Evolutionary conservation across 2,888 invertebrate genomes (phyloP), one percentile per base, ranked within the genome.

Genomic region (Pecten maximus): DNA sequence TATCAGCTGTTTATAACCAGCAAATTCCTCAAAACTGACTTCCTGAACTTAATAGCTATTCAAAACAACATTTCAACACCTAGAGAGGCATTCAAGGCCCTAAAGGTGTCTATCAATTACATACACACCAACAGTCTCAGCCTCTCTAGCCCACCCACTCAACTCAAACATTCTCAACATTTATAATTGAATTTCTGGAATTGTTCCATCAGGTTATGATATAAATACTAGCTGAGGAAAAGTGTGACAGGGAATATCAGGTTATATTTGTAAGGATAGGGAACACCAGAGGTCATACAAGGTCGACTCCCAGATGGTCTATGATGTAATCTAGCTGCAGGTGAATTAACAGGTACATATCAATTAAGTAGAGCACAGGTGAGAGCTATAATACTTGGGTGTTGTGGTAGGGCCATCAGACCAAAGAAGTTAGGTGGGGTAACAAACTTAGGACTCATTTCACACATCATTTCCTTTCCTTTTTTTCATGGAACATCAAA

Each of bases 131-230:
- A 74, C 35, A 35, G 23, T 23, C n/a, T 23, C 54, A 54, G 23
- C 54, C 54, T 3, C 54, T 54, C 48, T 19, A 48, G 60, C 60
- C 60, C 60, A 60, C 60, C 60, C 12, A 60, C 23, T 23, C 2
- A 3, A 74, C 74, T 15, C 28, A 19, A 8, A 28, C 74, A 74
- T 8, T 35, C 35, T 74, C 10, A 74, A 74, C 28, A 74, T 35
- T 6, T 28, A 74, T 74, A 74, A 74, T 74, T 74, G 74, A 74
- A 74, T 74, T 74, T 74, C 74, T 74, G 8, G 35, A 74, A 74
- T 74, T 74, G 74, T 74, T 74, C 35, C n/a, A 35, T 28, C 12
- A 12, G 74, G 23, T 74, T 10, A 3, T 28, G 23, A 74, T 44
- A 44, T 44, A 44, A 12, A 12, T 44, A 8, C 6, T 3, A 54